Percentiles rank a stretch among this genome's conserved stretches.
These are phyloP conservation scores for Lynx canadensis DNA, from an alignment of 2,113 vertebrate species.

Conservation along the genomic window DNA sequence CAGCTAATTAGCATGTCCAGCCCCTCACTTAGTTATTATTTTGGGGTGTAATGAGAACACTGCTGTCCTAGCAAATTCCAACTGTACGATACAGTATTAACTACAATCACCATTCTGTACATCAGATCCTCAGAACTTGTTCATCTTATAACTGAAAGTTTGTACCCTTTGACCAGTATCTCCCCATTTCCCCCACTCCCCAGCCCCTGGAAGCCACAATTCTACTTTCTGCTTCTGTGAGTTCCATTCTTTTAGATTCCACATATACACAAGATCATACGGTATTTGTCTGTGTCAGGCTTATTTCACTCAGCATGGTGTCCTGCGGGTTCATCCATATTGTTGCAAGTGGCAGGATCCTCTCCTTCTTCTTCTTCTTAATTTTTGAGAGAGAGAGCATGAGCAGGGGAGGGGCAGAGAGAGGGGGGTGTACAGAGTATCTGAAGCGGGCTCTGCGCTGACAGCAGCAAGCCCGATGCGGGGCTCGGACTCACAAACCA, in stretches of 20 bases:
- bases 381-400: no score
- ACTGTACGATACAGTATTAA: background rate
- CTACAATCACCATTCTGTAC: background rate
- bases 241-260: background rate
- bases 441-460: no score
- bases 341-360: background rate
- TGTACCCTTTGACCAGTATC: background rate
- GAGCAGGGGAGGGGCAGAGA: no score
- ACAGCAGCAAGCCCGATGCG: no score
- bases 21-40: background rate
- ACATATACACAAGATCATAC: background rate
- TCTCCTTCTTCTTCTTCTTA: no score
- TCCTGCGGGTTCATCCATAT: background rate
- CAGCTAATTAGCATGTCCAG: background rate
- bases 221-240: background rate
- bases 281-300: background rate
- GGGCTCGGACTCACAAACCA: no score
- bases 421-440: no score
- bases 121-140: background rate
- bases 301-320: background rate
- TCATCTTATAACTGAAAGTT: background rate
- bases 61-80: background rate
- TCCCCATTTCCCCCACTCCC: background rate
- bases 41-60: background rate
- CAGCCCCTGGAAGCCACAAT: background rate